phyloP scores from a whole-genome alignment of 2,113 vertebrate species.

The Mellivora capensis region DNA sequence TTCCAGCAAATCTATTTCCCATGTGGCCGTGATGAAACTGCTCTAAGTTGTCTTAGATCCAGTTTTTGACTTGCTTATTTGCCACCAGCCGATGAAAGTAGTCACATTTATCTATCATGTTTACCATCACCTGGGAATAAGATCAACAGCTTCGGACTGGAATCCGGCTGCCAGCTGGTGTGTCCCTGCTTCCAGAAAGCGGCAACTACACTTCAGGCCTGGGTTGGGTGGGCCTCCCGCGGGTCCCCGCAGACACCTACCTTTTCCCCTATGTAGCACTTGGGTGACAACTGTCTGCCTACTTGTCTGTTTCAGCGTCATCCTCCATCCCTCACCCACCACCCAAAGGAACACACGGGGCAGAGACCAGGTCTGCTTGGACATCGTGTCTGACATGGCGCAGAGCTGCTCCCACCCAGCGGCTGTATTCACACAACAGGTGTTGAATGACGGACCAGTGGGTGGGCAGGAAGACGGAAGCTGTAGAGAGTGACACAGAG shows the following conservation, averaged over 20 bases:
- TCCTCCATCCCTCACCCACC: rapidly evolving
- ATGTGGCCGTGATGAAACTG: rapidly evolving
- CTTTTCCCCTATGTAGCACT: rapidly evolving
- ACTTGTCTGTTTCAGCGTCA: background rate
- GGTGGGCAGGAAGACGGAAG: rapidly evolving
- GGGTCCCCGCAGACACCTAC: background rate
- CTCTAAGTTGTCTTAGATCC: background rate
- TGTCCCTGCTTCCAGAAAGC: rapidly evolving
- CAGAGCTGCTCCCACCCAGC: rapidly evolving
- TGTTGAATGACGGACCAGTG: background rate
- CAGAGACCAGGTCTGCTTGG: background rate
- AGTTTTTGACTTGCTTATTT: background rate
- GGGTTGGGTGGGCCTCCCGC: rapidly evolving
- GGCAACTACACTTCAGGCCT: rapidly evolving
- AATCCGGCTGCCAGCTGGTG: rapidly evolving
- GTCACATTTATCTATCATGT: background rate
- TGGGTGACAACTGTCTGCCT: background rate
- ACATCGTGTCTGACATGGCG: rapidly evolving
- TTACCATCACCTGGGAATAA: no score
- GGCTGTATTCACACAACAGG: rapidly evolving
- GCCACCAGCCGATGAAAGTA: background rate
- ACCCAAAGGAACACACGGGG: no score
- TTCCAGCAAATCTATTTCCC: background rate
- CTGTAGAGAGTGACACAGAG: rapidly evolving
- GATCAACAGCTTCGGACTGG: rapidly evolving